phyloP scores from a whole-genome alignment of 2,888 invertebrate genomes.

The Salpingus planirostris region DNA sequence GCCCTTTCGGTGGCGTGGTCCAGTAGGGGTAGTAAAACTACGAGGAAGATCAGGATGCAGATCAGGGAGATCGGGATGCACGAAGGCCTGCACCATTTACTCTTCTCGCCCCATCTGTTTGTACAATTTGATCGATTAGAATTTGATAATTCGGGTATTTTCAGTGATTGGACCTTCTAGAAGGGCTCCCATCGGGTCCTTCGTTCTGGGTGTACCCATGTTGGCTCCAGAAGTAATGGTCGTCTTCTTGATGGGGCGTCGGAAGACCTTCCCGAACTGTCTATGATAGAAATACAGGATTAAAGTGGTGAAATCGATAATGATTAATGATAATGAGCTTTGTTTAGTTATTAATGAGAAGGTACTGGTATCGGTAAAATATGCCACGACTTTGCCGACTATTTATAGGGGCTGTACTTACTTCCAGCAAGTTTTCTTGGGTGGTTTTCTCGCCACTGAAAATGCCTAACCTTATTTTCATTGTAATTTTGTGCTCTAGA shows the following conservation, averaged over 20 bases:
- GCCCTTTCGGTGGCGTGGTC: slow-evolving; percentile 57
- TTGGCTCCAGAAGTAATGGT: slow-evolving; percentile 63
- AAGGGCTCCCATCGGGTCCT: slow-evolving; percentile 50
- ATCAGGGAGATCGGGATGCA: slow-evolving; percentile 78
- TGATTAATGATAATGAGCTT: too few relatives aligned
- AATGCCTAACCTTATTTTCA: slow-evolving; percentile 1
- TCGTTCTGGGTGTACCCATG: slow-evolving; percentile 66
- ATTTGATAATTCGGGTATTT: too few relatives aligned
- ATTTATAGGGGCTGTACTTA: too few relatives aligned
- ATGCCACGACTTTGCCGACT: too few relatives aligned
- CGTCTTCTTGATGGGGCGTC: slow-evolving; percentile 54
- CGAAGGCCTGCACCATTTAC: slow-evolving; percentile 69
- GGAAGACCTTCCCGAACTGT: slow-evolving; percentile 62
- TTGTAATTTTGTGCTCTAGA: not conserved
- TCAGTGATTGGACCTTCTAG: too few relatives aligned
- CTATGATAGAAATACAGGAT: slow-evolving; percentile 42
- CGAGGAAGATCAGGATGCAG: slow-evolving; percentile 67
- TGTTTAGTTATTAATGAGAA: too few relatives aligned
- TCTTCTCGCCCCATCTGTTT: slow-evolving; percentile 48
- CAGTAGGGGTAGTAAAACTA: slow-evolving; percentile 65
- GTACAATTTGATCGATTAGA: slow-evolving; percentile 20
- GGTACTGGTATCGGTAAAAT: too few relatives aligned
- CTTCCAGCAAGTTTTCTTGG: slow-evolving; percentile 3
- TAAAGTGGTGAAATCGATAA: slow-evolving; percentile 1
- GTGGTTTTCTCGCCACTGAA: too few relatives aligned